Percentiles rank a stretch among this genome's conserved stretches.
Conservation (phyloP, 2,888 invertebrate species). For the Drosophila austrosaltans region DNA sequence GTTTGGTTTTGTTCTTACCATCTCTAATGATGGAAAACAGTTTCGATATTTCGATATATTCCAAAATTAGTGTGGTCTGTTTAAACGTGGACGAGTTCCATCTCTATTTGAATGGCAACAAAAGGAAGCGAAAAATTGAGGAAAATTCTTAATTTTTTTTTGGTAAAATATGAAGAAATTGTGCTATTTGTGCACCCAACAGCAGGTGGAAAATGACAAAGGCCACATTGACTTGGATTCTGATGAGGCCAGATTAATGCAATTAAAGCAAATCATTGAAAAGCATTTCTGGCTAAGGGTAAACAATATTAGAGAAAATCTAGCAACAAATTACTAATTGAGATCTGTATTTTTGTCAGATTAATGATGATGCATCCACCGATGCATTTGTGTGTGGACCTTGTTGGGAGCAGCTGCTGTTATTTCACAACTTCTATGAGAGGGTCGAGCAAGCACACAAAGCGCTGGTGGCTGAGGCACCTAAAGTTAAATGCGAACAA, state of each 20-base stretch:
- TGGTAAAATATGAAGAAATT: constrained; percentile 34
- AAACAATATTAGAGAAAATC: constrained; percentile 13
- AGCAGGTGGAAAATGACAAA: constrained; percentile 50
- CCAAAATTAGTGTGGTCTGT: background rate
- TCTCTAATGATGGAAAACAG: background rate
- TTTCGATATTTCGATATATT: background rate
- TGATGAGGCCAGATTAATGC: constrained; percentile 57
- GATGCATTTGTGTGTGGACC: constrained; percentile 53
- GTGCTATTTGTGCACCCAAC: constrained; percentile 68
- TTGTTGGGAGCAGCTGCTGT: constrained; percentile 71
- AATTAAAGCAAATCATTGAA: constrained; percentile 61
- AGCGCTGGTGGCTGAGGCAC: constrained; percentile 11
- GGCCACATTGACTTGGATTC: constrained; percentile 63
- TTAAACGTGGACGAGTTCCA: background rate
- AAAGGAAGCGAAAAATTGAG: background rate
- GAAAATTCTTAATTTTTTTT: background rate
- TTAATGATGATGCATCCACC: constrained; percentile 38
- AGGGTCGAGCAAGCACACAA: constrained; percentile 67
- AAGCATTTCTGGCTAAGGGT: constrained; percentile 74
- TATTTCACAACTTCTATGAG: constrained; percentile 77
- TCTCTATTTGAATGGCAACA: background rate
- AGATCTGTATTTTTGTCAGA: background rate
- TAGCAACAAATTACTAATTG: background rate
- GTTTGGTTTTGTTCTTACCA: background rate
- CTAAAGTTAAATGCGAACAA: background rate